Base-by-base conservation (phyloP, 2,113 vertebrate species). In the Sarotherodon lohbergeri region DNA sequence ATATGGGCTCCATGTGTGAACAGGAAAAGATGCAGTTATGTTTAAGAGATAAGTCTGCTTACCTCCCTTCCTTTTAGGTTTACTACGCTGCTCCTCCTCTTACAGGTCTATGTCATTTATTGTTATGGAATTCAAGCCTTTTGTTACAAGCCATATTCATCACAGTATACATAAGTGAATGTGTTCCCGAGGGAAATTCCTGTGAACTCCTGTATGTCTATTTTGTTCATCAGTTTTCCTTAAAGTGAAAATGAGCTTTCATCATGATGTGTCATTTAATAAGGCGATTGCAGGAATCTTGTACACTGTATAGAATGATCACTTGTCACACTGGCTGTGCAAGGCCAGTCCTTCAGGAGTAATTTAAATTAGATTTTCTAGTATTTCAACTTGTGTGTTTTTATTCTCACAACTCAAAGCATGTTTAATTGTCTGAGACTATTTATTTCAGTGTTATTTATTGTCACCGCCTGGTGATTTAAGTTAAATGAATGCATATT, bases 371-470 rank as follows among this genome's bases (percentile, higher is more conserved):
- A 68, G 17, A 13, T 85, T 24, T 68, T 90, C 59, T 90, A 17
- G 50, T 82, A 48, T 92, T 88, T 10, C 17, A 54, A 82, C 12
- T 24, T 46, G 19, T 80, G 36, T 89, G 17, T 89, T 86, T 83
- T 48, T 78, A 71, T 89, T 63, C 29, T 88, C 66, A 83, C 16
- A 43, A 43, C 17, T 78, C 73, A 43, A 84, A 54, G 83, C 4
- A 34, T 90, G 84, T 94, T 87, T 88, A 91, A 22, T 82, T 90
- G 48, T 91, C 7, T 84, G 3, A 66, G 17, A 79, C 16, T 92
- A 90, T 94, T 92, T 95, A 92, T 93, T 93, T 92, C 19, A 79
- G n/a, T 86, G 57, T 90, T 93, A 94, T 94, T 95, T 94, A 95
- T 94, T 92, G 12, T 57, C 46, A 84, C 24, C 22, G 61, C 27